A percentile compares a stretch with the other conserved stretches of the same genome.
These are phyloP conservation scores for Toxotes jaculatrix DNA, from an alignment of 2,113 vertebrate genomes.

Conservation along the genomic window DNA sequence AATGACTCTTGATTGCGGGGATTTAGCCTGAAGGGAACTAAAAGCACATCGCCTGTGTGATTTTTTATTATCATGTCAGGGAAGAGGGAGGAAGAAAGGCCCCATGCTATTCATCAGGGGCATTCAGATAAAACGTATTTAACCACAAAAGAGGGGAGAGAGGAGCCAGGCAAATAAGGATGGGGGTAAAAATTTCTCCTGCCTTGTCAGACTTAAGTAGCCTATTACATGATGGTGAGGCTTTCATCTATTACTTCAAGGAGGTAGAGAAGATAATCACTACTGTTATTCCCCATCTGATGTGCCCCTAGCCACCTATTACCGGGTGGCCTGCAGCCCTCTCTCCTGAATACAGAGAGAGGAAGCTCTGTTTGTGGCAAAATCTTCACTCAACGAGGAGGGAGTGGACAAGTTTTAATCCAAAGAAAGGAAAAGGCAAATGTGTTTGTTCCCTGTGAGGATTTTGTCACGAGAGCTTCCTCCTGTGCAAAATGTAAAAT, in stretches of 20 bases:
- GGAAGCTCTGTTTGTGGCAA: neutral
- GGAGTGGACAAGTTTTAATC: conserved; percentile 2
- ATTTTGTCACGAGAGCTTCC: neutral
- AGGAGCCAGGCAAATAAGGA: conserved; percentile 68
- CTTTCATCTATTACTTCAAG: conserved; percentile 84
- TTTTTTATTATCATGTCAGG: conserved; percentile 69
- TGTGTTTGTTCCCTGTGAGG: neutral
- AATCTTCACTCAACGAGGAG: neutral
- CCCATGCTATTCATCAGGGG: conserved; percentile 54
- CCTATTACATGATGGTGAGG: conserved; percentile 79
- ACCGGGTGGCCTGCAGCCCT: conserved; percentile 67
- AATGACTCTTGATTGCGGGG: conserved; percentile 78
- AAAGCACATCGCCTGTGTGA: conserved; percentile 60
- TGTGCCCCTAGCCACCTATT: conserved; percentile 77
- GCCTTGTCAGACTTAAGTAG: conserved; percentile 82
- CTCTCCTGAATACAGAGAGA: conserved; percentile 55
- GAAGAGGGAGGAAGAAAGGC: conserved; percentile 39
- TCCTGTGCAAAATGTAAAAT: conserved; percentile 1
- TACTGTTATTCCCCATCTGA: conserved; percentile 79
- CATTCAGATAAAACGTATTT: conserved; percentile 79
- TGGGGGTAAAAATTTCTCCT: conserved; percentile 65
- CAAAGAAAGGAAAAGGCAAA: neutral
- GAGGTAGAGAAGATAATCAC: conserved; percentile 82
- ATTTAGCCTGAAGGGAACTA: conserved; percentile 63
- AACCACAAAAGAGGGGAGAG: conserved; percentile 69